Evolutionary conservation across 2,888 invertebrate species (phyloP).

Genomic region (Agrotis segetum): DNA sequence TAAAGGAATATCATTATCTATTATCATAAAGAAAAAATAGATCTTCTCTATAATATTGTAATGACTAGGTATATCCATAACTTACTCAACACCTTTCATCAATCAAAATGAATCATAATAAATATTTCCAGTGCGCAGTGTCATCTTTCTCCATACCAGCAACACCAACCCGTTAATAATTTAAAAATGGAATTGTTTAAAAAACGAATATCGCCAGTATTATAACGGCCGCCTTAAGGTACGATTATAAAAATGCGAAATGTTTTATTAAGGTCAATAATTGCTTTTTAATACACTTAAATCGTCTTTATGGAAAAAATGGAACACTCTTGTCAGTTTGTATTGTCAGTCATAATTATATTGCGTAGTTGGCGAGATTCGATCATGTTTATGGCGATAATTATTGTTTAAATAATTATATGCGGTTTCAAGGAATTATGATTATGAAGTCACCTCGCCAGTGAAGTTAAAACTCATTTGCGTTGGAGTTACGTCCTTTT

Average conservation of each 20-base stretch:
- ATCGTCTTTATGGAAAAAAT: conserved; percentile 68
- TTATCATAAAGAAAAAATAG: too few relatives aligned
- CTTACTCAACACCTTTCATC: conserved; percentile 7
- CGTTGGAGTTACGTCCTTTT: conserved; percentile 33
- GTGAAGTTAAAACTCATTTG: conserved; percentile 24
- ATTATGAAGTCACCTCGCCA: conserved; percentile 49
- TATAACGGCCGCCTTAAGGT: conserved; percentile 68
- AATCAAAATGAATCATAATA: conserved; percentile 21
- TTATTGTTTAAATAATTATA: conserved; percentile 52
- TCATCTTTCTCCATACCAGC: conserved; percentile 18
- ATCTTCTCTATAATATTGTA: too few relatives aligned
- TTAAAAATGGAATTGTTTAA: conserved; percentile 60
- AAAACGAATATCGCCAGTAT: conserved; percentile 63
- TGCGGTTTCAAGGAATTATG: conserved; percentile 45
- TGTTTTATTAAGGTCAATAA: conserved; percentile 81
- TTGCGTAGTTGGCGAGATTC: conserved; percentile 51
- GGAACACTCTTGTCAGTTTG: conserved; percentile 59
- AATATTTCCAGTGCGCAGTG: neutral
- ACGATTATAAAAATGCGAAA: conserved; percentile 74
- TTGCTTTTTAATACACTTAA: conserved; percentile 81
- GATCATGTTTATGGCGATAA: conserved; percentile 57
- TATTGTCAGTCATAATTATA: conserved; percentile 63
- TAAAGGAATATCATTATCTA: too few relatives aligned
- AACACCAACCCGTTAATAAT: conserved; percentile 52
- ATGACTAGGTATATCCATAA: neutral